Conservation (phyloP, 2,797 vertebrate species). For the Bryconaethiops microstoma region DNA sequence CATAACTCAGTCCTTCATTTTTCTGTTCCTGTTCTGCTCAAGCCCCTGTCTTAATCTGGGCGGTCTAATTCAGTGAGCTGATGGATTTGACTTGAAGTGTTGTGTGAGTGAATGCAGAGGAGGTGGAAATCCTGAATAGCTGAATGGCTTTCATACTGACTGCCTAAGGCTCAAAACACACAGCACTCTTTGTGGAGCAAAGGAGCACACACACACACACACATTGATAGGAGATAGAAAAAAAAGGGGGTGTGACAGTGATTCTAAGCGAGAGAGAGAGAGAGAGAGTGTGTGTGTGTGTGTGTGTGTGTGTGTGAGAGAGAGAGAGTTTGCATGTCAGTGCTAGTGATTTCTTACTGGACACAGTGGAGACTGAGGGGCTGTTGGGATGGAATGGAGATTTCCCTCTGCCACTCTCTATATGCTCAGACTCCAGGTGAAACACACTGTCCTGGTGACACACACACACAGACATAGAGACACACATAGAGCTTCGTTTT, state of each 20-base stretch:
- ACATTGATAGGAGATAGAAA: constrained; percentile 19
- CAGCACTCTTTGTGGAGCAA: constrained; percentile 35
- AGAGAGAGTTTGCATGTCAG: not conserved
- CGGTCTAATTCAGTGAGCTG: constrained; percentile 27
- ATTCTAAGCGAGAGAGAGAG: not conserved
- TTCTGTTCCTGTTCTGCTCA: constrained; percentile 16
- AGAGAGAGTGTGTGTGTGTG: not conserved
- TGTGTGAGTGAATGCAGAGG: constrained; percentile 31
- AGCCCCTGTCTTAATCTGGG: constrained; percentile 8
- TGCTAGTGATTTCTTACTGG: constrained; percentile 74
- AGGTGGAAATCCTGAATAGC: constrained; percentile 39
- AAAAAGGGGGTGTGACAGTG: constrained; percentile 9
- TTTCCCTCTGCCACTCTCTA: constrained; percentile 87
- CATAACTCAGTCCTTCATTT: constrained; percentile 23
- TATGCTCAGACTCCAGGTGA: constrained; percentile 81
- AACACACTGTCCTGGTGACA: constrained; percentile 82
- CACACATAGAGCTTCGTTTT: no score
- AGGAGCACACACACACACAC: constrained; percentile 5
- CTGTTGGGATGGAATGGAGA: constrained; percentile 91
- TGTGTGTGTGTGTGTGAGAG: not conserved
- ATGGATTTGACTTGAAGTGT: constrained; percentile 44
- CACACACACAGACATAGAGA: not conserved
- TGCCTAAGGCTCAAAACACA: constrained; percentile 41
- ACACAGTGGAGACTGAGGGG: constrained; percentile 82
- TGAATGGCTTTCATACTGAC: constrained; percentile 40